Base-by-base conservation (phyloP, 2,113 vertebrate species). In the Tenebrosternarchus preto region DNA sequence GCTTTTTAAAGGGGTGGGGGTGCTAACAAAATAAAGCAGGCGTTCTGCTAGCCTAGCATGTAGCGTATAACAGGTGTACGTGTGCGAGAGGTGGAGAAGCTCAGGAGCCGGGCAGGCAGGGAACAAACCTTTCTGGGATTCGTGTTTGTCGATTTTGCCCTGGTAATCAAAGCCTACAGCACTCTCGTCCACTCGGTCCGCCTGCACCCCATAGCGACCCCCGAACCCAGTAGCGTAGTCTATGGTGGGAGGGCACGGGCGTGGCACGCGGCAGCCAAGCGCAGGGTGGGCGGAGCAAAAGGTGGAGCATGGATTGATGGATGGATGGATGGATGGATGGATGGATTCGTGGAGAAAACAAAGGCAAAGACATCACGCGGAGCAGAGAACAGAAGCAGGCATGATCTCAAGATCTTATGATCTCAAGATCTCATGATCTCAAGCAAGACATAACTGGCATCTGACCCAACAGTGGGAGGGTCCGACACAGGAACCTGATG, bases 81-180 rank as follows among this genome's bases (percentile, higher is more conserved):
- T 46, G 8, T 46, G 46, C 7, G 24, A 59, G 24, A 64, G 66
- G 46, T 1, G 9, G 22, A 15, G 0, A 6, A 8, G 78, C 76
- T 64, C 22, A 67, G 3, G 43, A 50, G 43, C 9, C n/a, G 2
- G 63, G 24, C 68, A 31, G 11, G 43, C 43, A 50, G 43, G 43
- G 25, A 19, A 90, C 90, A 81, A 89, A 98, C 96, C 96, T 97
- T 93, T 98, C 93, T 99, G 97, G 0, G 96, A 98, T 81, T 97
- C 96, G 5, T 98, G 96, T 86, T 98, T 98, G 87, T 98, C 97
- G 0, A 94, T 96, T 89, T 96, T 97, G 84, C 93, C 93, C 89
- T 96, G 97, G 88, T 98, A 99, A 77, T 98, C 97, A 85, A 96
- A 98, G 88, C 96, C 97, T 22, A 98, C 86, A 0, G 97, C 97